Evolutionary conservation across 1,140 invertebrate genomes (phyloP).

Genomic region (Eurosta solidaginis): DNA sequence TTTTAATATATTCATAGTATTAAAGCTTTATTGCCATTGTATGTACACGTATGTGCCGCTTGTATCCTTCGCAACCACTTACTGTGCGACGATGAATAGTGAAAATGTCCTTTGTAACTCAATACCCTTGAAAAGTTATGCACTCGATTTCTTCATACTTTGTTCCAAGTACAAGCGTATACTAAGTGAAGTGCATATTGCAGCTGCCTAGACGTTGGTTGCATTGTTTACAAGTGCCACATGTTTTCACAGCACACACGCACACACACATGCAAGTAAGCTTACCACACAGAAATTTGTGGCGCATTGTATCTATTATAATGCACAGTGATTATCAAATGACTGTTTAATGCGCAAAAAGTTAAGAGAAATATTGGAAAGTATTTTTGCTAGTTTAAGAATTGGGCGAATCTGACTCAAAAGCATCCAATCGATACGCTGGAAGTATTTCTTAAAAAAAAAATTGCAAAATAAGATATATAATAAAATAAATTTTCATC

Average conservation of each 20-base stretch:
- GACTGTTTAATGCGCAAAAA: too few species aligned
- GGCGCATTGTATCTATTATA: too few species aligned
- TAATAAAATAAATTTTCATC: too few species aligned
- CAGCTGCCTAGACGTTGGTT: constrained; percentile 18
- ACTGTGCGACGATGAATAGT: not conserved
- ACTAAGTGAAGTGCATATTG: not conserved
- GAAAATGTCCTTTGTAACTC: constrained; percentile 11
- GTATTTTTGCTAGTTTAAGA: too few species aligned
- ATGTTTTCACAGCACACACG: not conserved
- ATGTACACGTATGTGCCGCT: too few species aligned
- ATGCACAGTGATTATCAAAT: too few species aligned
- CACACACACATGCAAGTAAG: not conserved
- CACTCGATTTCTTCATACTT: not conserved
- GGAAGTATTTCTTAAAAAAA: too few species aligned
- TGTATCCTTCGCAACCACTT: not conserved
- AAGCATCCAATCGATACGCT: too few species aligned
- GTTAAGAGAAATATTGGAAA: too few species aligned
- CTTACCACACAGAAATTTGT: too few species aligned
- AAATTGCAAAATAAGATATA: too few species aligned
- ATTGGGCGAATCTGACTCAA: too few species aligned
- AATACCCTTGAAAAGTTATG: constrained; percentile 4
- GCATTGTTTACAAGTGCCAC: not conserved
- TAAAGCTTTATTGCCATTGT: not conserved
- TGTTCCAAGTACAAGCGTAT: not conserved
- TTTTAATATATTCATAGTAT: constrained; percentile 7